A percentile compares a stretch with the other conserved stretches of the same genome.
These are phyloP conservation scores for Synanthedon tipuliformis DNA, from an alignment of 2,888 invertebrate species.

Conservation along the genomic window DNA sequence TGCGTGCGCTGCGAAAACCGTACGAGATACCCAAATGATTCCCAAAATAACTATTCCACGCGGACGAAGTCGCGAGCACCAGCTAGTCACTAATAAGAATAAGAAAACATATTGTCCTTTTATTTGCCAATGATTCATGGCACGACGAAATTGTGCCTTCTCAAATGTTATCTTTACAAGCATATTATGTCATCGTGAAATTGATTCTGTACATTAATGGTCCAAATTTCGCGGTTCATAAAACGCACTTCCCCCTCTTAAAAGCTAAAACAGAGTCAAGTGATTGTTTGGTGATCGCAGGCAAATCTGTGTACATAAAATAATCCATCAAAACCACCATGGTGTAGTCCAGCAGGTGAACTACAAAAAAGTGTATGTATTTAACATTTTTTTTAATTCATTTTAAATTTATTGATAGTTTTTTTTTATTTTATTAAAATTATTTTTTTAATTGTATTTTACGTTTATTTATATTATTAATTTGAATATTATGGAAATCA, in stretches of 20 bases:
- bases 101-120: too few species aligned
- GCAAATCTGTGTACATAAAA: slow-evolving; percentile 57
- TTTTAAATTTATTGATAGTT: not conserved
- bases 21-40: too few species aligned
- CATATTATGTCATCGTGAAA: slow-evolving; percentile 18
- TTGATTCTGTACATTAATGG: slow-evolving; percentile 19
- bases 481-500: too few species aligned
- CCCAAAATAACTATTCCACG: too few species aligned
- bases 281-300: slow-evolving; percentile 46
- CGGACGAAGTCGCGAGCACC: too few species aligned
- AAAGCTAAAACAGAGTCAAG: slow-evolving; percentile 49
- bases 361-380: not conserved
- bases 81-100: too few species aligned
- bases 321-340: slow-evolving; percentile 17
- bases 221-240: slow-evolving; percentile 41
- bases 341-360: not conserved
- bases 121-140: too few species aligned
- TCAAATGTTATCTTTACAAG: not conserved
- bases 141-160: not conserved
- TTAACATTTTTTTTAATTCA: too few species aligned
- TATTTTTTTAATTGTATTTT: too few species aligned
- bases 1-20: too few species aligned
- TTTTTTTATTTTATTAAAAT: too few species aligned
- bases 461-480: too few species aligned
- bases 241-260: slow-evolving; percentile 38